Base-by-base conservation (phyloP, 2,888 invertebrate species). In the Tenthredo mesomela region DNA sequence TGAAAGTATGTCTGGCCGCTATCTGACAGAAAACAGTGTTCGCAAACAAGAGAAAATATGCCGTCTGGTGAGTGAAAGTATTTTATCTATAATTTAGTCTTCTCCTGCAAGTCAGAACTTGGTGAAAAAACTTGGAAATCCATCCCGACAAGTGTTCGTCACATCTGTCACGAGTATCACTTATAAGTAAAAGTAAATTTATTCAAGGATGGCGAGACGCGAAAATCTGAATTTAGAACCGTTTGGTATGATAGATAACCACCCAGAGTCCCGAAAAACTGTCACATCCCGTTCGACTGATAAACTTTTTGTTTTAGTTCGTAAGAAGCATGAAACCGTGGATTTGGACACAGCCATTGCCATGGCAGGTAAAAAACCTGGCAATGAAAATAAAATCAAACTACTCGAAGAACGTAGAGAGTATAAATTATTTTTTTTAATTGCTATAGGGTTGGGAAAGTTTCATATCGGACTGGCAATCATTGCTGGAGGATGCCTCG, bases 311-410 rank as follows among this genome's bases (percentile, higher is more conserved):
- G 15, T 33, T 29, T 15, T 9, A 77, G 77, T 15, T 12, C 25
- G 29, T 4, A 29, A 33, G 54, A 77, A 77, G 15, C 12, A 18
- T 21, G 29, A 7, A 12, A 58, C 37, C 61, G 37, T 78, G 12
- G 78, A 78, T 58, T 40, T 78, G 61, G 78, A 78, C 37, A 78
- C 78, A 40, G 78, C 78, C 21, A 29, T 61, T n/a, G 25, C 58
- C 21, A 58, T 58, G 54, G 40, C 58, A 40, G 78, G 78, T 78
- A 50, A 78, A 33, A 78, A 1, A 29, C 29, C 29, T 29, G 29
- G 29, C 29, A 29, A 29, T 29, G 2, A 29, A 29, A 29, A 2
- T 2, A 29, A 29, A 29, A 29, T 29, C 2, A 29, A 29, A 61
- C 9, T 25, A 61, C 2, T 25, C 21, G 10, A 61, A 61, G 4